These are phyloP conservation scores for Cossypha heuglini DNA, from an alignment of 2,797 vertebrate genomes.

Conservation along the genomic window DNA sequence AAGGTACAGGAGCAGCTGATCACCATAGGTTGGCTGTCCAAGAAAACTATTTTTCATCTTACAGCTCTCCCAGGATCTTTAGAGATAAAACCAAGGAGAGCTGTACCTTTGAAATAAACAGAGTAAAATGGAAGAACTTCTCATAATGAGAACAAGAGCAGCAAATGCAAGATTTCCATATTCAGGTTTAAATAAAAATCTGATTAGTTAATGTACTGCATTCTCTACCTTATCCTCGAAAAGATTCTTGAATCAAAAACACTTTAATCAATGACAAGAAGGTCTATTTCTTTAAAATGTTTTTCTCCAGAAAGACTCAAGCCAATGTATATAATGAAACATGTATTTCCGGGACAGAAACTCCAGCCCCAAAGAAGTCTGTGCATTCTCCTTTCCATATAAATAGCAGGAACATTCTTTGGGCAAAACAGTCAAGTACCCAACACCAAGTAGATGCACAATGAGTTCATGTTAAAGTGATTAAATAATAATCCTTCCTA, in stretches of 20 bases:
- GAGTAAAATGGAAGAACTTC: background rate
- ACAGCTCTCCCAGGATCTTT: background rate
- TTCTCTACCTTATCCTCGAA: background rate
- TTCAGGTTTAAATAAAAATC: background rate
- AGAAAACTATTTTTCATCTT: background rate
- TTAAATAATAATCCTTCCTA: conserved; percentile 29
- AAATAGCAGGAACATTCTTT: background rate
- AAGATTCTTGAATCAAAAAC: background rate
- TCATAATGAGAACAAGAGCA: background rate
- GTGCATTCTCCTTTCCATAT: background rate
- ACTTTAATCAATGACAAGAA: background rate
- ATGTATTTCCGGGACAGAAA: background rate
- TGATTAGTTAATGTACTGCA: background rate
- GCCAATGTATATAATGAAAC: background rate
- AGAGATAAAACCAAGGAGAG: background rate
- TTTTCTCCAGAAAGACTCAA: background rate
- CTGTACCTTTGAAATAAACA: background rate
- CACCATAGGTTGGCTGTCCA: background rate
- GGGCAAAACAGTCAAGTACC: background rate
- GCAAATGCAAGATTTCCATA: background rate
- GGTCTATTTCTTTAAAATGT: background rate
- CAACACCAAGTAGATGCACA: background rate
- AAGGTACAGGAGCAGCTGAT: background rate
- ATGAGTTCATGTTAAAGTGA: background rate
- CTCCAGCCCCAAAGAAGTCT: background rate